Base-by-base conservation (phyloP, 1,140 invertebrate genomes). In the Drosophila obscura region DNA sequence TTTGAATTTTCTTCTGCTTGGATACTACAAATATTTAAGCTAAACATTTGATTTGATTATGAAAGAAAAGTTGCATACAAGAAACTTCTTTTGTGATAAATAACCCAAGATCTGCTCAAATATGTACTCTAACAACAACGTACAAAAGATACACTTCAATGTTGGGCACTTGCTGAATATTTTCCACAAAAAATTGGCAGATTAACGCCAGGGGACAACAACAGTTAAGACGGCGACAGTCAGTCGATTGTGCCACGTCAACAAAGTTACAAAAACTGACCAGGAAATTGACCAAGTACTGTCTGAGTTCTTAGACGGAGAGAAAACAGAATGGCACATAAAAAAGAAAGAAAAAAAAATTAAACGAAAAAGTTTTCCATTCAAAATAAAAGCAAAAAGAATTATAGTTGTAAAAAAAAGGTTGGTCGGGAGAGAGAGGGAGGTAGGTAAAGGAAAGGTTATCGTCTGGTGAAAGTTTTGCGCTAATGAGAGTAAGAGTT, bases 401-500 rank as follows among this genome's bases (percentile, higher is more conserved):
- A 39, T 13, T 39, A 1, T 39, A 39, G 35, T 5, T 5, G 35
- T 39, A 39, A 39, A 13, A 31, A 39, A 65, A 51, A 62, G 68
- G 50, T 67, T 55, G 69, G 44, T n/a, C n/a, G n/a, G n/a, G n/a
- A n/a, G n/a, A n/a, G n/a, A n/a, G 24, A 52, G 48, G 50, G 28
- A 60, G 69, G 69, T 53, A 22, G 22, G 22, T 24, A 24, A 24
- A 24, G 69, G 39, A 76, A 65, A 64, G 66, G 75, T 83, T 83
- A 74, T 65, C 68, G 64, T 56, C 71, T 49, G 51, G 59, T 22
- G 39, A 52, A 73, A 84, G 58, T 82, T 67, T 87, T 77, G 51
- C 58, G 65, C 82, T 85, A 88, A 85, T 85, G 82, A 85, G 82
- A 78, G 82, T 85, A 82, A 85, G 83, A 85, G 83, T 85, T 85